A percentile compares a stretch with the other conserved stretches of the same genome.
phyloP scores from a whole-genome alignment of 1,140 invertebrate species.

The Heliconius nattereri region DNA sequence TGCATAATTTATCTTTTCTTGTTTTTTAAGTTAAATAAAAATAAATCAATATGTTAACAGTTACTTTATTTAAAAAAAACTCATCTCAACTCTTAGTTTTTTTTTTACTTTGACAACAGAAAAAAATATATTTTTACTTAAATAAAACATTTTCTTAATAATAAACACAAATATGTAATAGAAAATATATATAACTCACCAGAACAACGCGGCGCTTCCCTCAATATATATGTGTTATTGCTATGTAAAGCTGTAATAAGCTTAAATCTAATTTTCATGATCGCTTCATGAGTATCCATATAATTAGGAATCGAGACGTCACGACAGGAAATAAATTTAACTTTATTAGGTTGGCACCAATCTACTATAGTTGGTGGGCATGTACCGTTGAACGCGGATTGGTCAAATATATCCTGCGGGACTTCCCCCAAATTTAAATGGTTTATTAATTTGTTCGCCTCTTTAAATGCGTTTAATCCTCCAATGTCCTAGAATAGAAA shows the following conservation, averaged over 20 bases:
- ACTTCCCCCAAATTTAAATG: constrained; percentile 76
- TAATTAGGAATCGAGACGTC: constrained; percentile 81
- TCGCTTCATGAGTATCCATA: constrained; percentile 82
- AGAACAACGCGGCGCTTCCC: constrained; percentile 81
- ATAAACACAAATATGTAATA: not conserved
- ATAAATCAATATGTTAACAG: too few relatives aligned
- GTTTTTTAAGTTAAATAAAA: too few relatives aligned
- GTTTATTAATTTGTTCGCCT: constrained; percentile 76
- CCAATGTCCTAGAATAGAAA: constrained; percentile 78
- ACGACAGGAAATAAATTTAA: constrained; percentile 81
- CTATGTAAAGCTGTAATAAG: constrained; percentile 77
- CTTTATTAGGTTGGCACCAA: constrained; percentile 79
- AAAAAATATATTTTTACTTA: too few relatives aligned
- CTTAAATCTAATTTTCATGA: constrained; percentile 79
- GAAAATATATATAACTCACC: constrained; percentile 54
- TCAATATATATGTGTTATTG: constrained; percentile 80
- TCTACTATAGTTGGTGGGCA: constrained; percentile 80
- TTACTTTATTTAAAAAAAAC: too few relatives aligned
- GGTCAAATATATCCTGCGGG: constrained; percentile 78
- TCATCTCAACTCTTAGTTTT: too few relatives aligned
- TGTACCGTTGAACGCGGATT: constrained; percentile 80
- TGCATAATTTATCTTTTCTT: too few relatives aligned
- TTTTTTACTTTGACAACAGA: too few relatives aligned
- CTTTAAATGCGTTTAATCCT: constrained; percentile 77
- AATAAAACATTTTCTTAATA: not conserved